Conservation (phyloP, 2,888 invertebrate genomes). For the Lamellibrachia satsuma region DNA sequence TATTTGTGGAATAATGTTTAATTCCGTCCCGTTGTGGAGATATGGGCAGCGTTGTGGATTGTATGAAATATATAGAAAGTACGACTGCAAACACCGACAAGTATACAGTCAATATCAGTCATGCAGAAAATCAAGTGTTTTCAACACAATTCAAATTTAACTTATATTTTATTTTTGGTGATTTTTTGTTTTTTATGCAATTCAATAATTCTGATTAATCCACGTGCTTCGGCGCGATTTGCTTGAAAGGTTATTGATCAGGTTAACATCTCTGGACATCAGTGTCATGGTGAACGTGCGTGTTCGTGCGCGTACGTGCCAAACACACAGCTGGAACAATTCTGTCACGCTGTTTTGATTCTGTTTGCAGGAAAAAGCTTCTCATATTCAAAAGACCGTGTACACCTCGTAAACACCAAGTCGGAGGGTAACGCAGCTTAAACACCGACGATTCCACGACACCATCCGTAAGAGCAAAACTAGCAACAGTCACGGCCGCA, state of each 20-base stretch:
- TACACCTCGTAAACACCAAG: conserved; percentile 23
- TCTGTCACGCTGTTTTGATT: background rate
- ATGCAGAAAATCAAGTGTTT: background rate
- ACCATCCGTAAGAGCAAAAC: background rate
- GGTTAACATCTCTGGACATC: background rate
- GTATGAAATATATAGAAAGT: too few relatives aligned
- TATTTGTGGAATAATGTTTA: background rate
- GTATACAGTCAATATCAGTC: too few relatives aligned
- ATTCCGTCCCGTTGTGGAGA: too few relatives aligned
- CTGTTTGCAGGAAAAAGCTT: conserved; percentile 25
- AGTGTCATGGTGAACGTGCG: background rate
- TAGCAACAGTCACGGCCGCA: background rate
- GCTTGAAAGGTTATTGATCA: background rate
- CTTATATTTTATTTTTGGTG: background rate
- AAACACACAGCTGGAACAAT: background rate
- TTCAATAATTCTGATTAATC: background rate
- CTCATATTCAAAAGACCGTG: conserved; percentile 26
- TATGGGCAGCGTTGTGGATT: too few relatives aligned
- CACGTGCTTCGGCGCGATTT: background rate
- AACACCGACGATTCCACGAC: background rate
- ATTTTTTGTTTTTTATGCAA: background rate
- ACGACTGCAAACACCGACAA: too few relatives aligned
- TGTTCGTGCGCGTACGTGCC: background rate
- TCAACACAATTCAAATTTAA: background rate
- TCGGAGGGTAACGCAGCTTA: conserved; percentile 1